These are phyloP conservation scores for Lobophora halterata DNA, from an alignment of 2,888 invertebrate species.

Conservation along the genomic window DNA sequence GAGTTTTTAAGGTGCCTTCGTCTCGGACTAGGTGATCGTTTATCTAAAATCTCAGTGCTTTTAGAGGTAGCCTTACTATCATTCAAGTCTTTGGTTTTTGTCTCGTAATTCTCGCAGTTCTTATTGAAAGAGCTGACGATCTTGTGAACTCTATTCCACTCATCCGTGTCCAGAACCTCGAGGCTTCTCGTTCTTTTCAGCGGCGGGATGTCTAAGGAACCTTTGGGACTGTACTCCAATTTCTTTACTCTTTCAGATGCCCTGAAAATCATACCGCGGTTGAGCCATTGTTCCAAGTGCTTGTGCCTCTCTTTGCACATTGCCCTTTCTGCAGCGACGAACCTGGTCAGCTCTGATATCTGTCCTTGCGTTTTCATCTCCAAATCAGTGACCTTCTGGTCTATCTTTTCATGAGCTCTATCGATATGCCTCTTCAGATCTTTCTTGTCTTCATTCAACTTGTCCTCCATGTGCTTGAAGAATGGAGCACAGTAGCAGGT, in stretches of 20 bases:
- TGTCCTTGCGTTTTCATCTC: conserved; percentile 87
- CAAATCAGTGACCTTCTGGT: conserved; percentile 89
- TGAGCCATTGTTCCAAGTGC: conserved; percentile 86
- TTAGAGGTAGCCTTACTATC: conserved; percentile 69
- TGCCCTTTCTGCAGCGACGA: conserved; percentile 83
- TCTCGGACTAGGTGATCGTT: conserved; percentile 59
- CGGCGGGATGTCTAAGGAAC: conserved; percentile 77
- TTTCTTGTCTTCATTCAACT: conserved; percentile 89
- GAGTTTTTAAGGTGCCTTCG: conserved; percentile 62
- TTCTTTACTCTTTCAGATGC: conserved; percentile 74
- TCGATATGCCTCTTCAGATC: conserved; percentile 89
- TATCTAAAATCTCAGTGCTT: conserved; percentile 75
- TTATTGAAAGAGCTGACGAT: conserved; percentile 65
- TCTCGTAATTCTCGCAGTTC: conserved; percentile 60
- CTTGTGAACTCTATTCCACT: conserved; percentile 64
- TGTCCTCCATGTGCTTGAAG: conserved; percentile 92
- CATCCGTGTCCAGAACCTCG: conserved; percentile 77
- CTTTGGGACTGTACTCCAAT: conserved; percentile 74
- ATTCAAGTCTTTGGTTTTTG: conserved; percentile 66
- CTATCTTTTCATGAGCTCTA: conserved; percentile 88
- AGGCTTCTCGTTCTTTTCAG: conserved; percentile 86
- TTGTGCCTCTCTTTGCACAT: conserved; percentile 83
- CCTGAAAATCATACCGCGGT: conserved; percentile 82
- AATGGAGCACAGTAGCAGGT: conserved; percentile 96
- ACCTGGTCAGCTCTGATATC: conserved; percentile 85